Percentiles rank a stretch among this genome's conserved stretches.
phyloP scores from a whole-genome alignment of 2,797 vertebrate genomes.

The Falco rusticolus region DNA sequence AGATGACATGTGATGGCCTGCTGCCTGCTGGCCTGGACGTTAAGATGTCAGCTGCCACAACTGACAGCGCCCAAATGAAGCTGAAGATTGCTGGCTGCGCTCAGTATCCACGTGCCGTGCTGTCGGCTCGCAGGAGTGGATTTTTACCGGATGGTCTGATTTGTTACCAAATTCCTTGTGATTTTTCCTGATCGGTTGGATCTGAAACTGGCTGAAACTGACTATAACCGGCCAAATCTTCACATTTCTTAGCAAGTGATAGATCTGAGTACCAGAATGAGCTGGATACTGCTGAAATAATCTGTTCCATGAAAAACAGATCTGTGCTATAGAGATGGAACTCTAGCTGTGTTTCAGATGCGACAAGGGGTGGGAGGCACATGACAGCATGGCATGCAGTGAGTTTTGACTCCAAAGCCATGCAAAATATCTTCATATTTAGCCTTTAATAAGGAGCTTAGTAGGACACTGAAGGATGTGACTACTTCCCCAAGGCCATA shows the following conservation, averaged over 20 bases:
- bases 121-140: neutral
- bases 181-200: neutral
- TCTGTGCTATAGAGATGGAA: neutral
- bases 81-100: neutral
- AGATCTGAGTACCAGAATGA: neutral
- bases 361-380: rapidly evolving
- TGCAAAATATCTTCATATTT: neutral
- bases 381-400: rapidly evolving
- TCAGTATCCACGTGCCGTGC: rapidly evolving
- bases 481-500: neutral
- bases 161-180: neutral
- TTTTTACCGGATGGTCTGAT: neutral
- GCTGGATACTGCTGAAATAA: neutral
- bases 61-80: neutral
- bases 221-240: neutral
- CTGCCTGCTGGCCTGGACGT: neutral
- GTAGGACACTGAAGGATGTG: neutral
- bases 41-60: neutral
- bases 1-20: neutral
- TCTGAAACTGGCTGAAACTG: neutral
- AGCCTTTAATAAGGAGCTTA: neutral
- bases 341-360: neutral
- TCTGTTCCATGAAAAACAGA: neutral
- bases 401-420: neutral
- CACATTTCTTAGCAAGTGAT: neutral